Percentiles rank a stretch among this genome's conserved stretches.
These are phyloP conservation scores for Cryptocephalus primarius DNA, from an alignment of 2,888 invertebrate species.

Conservation along the genomic window DNA sequence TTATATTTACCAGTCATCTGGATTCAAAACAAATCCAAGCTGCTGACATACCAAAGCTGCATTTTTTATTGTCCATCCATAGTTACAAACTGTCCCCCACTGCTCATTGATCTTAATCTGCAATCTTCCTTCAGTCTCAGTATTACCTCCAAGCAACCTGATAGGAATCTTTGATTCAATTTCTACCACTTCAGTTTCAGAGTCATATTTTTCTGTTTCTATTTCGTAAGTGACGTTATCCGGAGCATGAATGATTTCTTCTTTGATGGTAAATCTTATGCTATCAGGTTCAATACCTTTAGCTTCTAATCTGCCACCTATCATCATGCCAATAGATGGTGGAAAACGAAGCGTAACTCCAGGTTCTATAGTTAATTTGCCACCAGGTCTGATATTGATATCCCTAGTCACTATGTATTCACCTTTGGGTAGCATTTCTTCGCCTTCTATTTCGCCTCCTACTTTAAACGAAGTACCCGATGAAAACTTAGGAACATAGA, in stretches of 20 bases:
- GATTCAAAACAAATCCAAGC: conserved; percentile 83
- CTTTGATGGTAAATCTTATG: conserved; percentile 68
- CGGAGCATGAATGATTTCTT: conserved; percentile 55
- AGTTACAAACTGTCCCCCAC: conserved; percentile 97
- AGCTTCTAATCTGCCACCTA: conserved; percentile 83
- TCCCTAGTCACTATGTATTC: conserved; percentile 89
- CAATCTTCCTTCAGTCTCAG: conserved; percentile 74
- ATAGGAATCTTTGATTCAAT: conserved; percentile 58
- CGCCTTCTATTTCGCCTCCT: conserved; percentile 90
- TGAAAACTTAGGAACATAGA: conserved; percentile 70
- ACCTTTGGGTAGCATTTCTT: conserved; percentile 69
- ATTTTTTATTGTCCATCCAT: conserved; percentile 86
- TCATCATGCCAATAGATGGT: conserved; percentile 91
- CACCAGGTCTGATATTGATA: conserved; percentile 90
- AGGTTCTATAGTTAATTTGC: conserved; percentile 74
- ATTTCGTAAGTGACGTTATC: conserved; percentile 51
- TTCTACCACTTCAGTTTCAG: conserved; percentile 50
- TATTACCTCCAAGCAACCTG: conserved; percentile 69
- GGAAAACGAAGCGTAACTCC: conserved; percentile 86
- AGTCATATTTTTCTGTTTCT: conserved; percentile 34
- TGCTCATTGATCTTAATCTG: conserved; percentile 73
- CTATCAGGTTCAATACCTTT: conserved; percentile 69
- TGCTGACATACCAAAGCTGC: conserved; percentile 94
- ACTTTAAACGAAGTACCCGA: conserved; percentile 54
- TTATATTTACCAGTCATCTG: conserved; percentile 62